phyloP scores from a whole-genome alignment of 2,113 vertebrate species.

The Nematolebias whitei region DNA sequence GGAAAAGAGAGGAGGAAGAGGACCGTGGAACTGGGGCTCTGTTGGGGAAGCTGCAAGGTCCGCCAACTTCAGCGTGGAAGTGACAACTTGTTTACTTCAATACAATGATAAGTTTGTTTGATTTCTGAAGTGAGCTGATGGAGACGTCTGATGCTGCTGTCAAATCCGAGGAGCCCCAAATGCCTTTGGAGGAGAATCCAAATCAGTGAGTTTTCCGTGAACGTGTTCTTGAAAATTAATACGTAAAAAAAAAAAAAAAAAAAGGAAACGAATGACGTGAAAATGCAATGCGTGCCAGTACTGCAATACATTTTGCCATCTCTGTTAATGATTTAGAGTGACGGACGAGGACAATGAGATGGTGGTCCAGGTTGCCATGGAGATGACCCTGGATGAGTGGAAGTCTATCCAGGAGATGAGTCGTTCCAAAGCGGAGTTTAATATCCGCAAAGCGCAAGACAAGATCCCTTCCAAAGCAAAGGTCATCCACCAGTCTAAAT shows the following conservation, averaged over 20 bases:
- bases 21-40: constrained; percentile 80
- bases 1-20: constrained; percentile 81
- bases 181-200: constrained; percentile 63
- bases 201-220: constrained; percentile 77
- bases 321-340: constrained; percentile 12
- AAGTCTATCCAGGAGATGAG: constrained; percentile 88
- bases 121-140: constrained; percentile 73
- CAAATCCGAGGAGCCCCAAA: constrained; percentile 75
- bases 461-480: constrained; percentile 91
- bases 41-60: constrained; percentile 75
- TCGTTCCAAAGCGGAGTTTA: constrained; percentile 90
- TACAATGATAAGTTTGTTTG: too few species aligned
- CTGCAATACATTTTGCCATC: background rate
- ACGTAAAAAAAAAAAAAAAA: too few species aligned
- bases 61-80: background rate
- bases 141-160: constrained; percentile 28
- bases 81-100: background rate
- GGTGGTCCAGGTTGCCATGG: constrained; percentile 85
- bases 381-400: constrained; percentile 98
- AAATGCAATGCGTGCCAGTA: too few species aligned
- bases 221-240: background rate
- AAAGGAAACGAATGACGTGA: background rate
- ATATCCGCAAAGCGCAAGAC: constrained; percentile 91
- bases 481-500: constrained; percentile 94
- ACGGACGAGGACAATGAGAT: constrained; percentile 68